Evolutionary conservation across 2,888 invertebrate genomes (phyloP).

Genomic region (Gari tellinella): DNA sequence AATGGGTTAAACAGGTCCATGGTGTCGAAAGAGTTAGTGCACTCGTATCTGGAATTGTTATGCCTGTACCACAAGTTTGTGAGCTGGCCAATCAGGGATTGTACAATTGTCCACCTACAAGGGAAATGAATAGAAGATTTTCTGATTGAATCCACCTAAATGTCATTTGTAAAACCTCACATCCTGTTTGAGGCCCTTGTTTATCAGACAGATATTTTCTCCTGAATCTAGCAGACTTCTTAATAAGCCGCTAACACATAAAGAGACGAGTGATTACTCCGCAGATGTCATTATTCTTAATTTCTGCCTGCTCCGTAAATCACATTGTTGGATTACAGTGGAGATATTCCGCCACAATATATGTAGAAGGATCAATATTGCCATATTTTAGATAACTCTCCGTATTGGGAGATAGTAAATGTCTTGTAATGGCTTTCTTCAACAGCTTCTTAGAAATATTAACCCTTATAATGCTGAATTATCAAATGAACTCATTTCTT

Average conservation of each 20-base stretch:
- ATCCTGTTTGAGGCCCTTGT: background rate
- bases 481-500: no score
- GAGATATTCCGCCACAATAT: conserved; percentile 31
- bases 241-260: conserved; percentile 39
- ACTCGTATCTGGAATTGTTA: no score
- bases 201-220: conserved; percentile 10
- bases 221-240: conserved; percentile 4
- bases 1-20: no score
- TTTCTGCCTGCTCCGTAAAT: conserved; percentile 42
- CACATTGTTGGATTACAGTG: conserved; percentile 51
- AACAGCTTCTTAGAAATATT: conserved; percentile 34
- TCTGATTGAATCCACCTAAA: no score
- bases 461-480: conserved; percentile 37
- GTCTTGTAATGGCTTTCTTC: conserved; percentile 28
- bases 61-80: no score
- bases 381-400: conserved; percentile 26
- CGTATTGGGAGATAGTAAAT: conserved; percentile 13
- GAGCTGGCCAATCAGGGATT: no score
- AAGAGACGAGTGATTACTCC: conserved; percentile 33
- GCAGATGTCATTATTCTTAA: conserved; percentile 46
- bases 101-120: no score
- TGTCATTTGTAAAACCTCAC: no score
- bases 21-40: no score
- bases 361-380: conserved; percentile 25
- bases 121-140: no score